Base-by-base conservation (phyloP, 2,113 vertebrate genomes). In the Xyrauchen texanus region DNA sequence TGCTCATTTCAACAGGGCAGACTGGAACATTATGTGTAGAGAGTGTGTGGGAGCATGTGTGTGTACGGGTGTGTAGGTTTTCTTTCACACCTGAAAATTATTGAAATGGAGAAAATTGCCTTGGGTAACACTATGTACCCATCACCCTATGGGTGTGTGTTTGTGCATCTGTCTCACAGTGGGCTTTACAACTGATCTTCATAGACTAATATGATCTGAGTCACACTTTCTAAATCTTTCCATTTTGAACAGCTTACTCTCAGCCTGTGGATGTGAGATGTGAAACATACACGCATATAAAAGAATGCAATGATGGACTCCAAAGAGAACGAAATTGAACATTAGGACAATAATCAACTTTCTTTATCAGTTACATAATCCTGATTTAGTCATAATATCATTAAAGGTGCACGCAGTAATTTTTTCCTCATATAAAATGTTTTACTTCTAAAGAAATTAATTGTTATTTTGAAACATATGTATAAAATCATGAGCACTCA, bases 51-150 rank as follows among this genome's bases (percentile, higher is more conserved):
- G 62, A 55, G 71, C n/a, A 65, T 45, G 46, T 79, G 66, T 65
- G 7, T 13, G 69, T 12, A 8, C 71, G 72, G 60, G 6, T 62
- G 81, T 80, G 60, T 78, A 46, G 58, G 65, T 68, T 81, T 68
- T 46, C 34, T 12, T 84, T 81, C 53, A 84, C 76, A 81, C 79
- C 58, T 53, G 53, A 70, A 55, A 78, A 76, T 69, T 81, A 84
- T 81, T 81, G 83, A 81, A 81, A 81, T 70, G 79, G 83, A 81
- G 83, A 81, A 71, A 84, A 84, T 84, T 84, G 83, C 79, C 74
- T 81, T 81, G 83, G 83, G 79, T 62, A 68, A 81, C 83, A 81
- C 69, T 81, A 45, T 13, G 46, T 76, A 64, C 15, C 53, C n/a
- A 46, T 62, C 9, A 68, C 79, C 65, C 64, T 34, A 8, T 67